phyloP scores from a whole-genome alignment of 2,888 invertebrate species.

The Campoplex capitator region DNA sequence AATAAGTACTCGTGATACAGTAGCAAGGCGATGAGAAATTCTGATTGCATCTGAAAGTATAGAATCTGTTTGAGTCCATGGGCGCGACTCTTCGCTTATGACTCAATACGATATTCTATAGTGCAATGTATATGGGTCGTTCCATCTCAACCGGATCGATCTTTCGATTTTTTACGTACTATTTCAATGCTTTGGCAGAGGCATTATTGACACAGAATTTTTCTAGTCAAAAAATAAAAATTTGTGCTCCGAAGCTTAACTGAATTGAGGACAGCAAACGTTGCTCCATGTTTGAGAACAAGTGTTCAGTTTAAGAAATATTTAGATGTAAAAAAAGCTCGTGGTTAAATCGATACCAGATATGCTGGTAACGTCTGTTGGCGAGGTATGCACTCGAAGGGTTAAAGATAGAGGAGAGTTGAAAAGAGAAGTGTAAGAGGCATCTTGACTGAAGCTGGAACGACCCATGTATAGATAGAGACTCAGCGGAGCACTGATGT shows the following conservation, averaged over 20 bases:
- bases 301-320: not conserved
- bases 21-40: slow-evolving; percentile 11
- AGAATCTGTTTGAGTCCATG: slow-evolving; percentile 45
- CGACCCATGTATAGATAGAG: not conserved
- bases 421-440: not conserved
- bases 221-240: not conserved
- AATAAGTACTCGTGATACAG: slow-evolving; percentile 11
- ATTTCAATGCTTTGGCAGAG: not conserved
- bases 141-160: not conserved
- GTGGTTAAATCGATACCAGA: not conserved
- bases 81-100: slow-evolving; percentile 18
- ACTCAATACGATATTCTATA: slow-evolving; percentile 36
- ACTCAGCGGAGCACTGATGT: slow-evolving; percentile 12
- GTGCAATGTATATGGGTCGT: not conserved
- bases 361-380: not conserved
- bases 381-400: not conserved
- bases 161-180: too few relatives aligned
- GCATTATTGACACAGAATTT: not conserved
- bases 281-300: not conserved
- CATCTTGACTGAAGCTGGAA: slow-evolving; percentile 1
- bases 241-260: not conserved
- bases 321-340: not conserved
- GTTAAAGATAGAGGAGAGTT: not conserved
- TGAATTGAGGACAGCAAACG: not conserved
- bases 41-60: slow-evolving; percentile 46